Evolutionary conservation across 2,888 invertebrate genomes (phyloP).

Genomic region (Tipula helvola): DNA sequence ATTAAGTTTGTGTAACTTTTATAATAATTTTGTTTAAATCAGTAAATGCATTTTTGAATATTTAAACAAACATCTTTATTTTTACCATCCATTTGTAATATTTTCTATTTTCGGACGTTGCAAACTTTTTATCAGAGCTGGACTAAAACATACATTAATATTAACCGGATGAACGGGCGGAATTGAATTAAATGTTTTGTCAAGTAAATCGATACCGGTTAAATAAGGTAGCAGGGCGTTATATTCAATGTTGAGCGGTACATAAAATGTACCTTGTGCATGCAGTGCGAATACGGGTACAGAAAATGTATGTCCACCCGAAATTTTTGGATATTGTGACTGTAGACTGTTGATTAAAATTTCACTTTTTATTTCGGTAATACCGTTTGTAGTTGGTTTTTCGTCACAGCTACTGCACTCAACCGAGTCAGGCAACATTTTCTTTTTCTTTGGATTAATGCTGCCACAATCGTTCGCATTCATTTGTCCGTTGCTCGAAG

Average conservation of each 20-base stretch:
- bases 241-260: constrained; percentile 72
- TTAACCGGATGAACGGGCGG: constrained; percentile 71
- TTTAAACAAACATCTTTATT: neutral
- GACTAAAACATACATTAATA: constrained; percentile 70
- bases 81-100: constrained; percentile 32
- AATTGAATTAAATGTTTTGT: constrained; percentile 38
- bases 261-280: constrained; percentile 76
- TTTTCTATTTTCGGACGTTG: constrained; percentile 27
- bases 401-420: constrained; percentile 7
- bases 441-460: neutral
- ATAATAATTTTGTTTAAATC: neutral
- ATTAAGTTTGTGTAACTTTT: neutral
- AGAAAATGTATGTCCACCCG: constrained; percentile 31
- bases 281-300: constrained; percentile 86
- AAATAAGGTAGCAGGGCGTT: constrained; percentile 57
- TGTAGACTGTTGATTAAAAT: neutral
- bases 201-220: constrained; percentile 45
- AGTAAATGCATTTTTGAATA: neutral
- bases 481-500: neutral
- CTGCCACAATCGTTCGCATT: neutral
- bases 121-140: constrained; percentile 23
- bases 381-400: constrained; percentile 13
- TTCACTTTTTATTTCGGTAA: constrained; percentile 17
- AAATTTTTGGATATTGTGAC: constrained; percentile 14
- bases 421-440: constrained; percentile 5